These are phyloP conservation scores for Symphodus melops DNA, from an alignment of 2,113 vertebrate species.

Conservation along the genomic window DNA sequence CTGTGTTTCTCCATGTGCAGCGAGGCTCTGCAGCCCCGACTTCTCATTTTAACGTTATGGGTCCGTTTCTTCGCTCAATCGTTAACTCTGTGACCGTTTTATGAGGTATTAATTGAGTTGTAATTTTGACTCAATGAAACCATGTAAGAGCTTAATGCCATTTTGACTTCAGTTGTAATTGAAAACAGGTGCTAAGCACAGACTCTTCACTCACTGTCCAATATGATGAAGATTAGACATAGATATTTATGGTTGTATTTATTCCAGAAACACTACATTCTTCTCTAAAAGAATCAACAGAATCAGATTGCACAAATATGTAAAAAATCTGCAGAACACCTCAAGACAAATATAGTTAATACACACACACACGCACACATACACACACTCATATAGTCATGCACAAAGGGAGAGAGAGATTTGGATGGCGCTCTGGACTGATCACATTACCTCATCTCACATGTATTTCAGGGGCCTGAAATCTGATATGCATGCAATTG, in stretches of 20 bases:
- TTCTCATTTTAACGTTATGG: conserved; percentile 78
- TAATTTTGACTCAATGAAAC: conserved; percentile 83
- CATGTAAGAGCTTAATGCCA: conserved; percentile 77
- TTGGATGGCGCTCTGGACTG: conserved; percentile 70
- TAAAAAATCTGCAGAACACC: conserved; percentile 25
- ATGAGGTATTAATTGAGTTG: conserved; percentile 84
- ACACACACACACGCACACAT: conserved; percentile 3
- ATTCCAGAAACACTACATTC: neutral
- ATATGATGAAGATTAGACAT: conserved; percentile 24
- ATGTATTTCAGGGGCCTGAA: conserved; percentile 82
- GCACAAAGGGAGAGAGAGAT: conserved; percentile 36
- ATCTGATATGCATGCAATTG: conserved; percentile 83
- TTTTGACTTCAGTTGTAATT: conserved; percentile 79
- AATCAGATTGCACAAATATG: neutral
- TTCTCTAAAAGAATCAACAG: neutral
- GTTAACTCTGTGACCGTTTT: conserved; percentile 82
- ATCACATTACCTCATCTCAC: conserved; percentile 85
- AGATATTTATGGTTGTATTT: conserved; percentile 15
- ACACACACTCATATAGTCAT: neutral
- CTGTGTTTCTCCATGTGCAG: conserved; percentile 65
- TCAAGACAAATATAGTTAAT: conserved; percentile 33
- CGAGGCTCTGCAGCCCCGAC: conserved; percentile 68
- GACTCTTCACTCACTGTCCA: conserved; percentile 35
- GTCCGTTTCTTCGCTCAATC: conserved; percentile 77
- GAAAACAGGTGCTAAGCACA: conserved; percentile 74